Percentiles rank a stretch among this genome's conserved stretches.
Evolutionary conservation across 2,888 invertebrate genomes (phyloP).

Genomic region (Conistra vaccinii): DNA sequence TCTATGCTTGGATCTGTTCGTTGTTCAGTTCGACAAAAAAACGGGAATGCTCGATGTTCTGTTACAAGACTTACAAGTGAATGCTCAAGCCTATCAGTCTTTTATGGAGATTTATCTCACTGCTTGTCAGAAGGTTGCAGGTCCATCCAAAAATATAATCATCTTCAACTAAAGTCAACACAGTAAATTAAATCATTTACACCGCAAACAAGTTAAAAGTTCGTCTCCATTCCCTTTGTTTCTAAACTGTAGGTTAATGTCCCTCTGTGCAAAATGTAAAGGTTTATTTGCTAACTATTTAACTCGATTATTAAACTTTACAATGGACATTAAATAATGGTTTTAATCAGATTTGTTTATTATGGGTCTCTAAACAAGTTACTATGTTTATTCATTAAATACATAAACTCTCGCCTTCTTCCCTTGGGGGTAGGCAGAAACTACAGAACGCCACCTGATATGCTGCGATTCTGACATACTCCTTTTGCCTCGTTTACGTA

Average conservation of each 20-base stretch:
- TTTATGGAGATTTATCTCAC: not conserved
- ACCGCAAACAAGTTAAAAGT: constrained; percentile 17
- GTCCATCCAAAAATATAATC: not conserved
- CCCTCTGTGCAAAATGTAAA: constrained; percentile 6
- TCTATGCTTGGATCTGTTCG: too few species aligned
- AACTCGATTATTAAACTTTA: constrained; percentile 30
- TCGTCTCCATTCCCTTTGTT: constrained; percentile 19
- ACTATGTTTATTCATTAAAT: not conserved
- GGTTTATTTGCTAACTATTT: constrained; percentile 32
- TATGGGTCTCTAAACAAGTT: not conserved
- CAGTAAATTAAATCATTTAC: not conserved
- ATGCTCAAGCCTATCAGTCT: too few species aligned
- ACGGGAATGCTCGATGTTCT: too few species aligned
- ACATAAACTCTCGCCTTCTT: too few species aligned
- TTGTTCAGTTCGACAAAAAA: too few species aligned
- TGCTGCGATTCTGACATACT: too few species aligned
- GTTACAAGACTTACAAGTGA: too few species aligned
- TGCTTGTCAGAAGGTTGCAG: not conserved
- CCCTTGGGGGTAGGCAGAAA: too few species aligned
- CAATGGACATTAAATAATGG: constrained; percentile 20
- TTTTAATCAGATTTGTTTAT: constrained; percentile 19
- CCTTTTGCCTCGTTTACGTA: too few species aligned
- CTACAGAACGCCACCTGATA: too few species aligned
- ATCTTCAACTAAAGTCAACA: not conserved
- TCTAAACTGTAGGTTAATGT: constrained; percentile 27